Evolutionary conservation across 2,797 vertebrate species (phyloP).

Genomic region (Danio albolineatus): DNA sequence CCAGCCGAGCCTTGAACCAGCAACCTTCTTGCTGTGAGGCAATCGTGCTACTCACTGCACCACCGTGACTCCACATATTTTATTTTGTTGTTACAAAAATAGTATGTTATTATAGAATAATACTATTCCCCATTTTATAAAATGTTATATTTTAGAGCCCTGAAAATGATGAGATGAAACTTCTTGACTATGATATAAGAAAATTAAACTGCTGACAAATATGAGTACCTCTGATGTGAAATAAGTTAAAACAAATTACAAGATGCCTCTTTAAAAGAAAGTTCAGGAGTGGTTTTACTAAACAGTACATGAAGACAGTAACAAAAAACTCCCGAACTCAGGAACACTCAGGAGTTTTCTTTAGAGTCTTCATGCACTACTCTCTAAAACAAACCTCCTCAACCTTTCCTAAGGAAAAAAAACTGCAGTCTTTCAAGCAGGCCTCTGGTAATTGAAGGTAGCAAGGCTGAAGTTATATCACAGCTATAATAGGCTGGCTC

Average conservation of each 20-base stretch:
- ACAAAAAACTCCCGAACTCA: too few relatives aligned
- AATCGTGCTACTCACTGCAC: too few relatives aligned
- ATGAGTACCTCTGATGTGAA: neutral
- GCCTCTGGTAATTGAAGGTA: slow-evolving; percentile 63
- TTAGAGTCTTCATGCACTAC: neutral
- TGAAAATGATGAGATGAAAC: neutral
- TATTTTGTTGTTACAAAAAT: neutral
- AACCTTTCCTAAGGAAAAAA: slow-evolving; percentile 18
- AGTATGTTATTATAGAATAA: neutral
- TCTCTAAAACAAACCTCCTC: slow-evolving; percentile 26
- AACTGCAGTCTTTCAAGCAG: slow-evolving; percentile 55
- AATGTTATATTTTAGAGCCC: neutral
- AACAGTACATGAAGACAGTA: too few relatives aligned
- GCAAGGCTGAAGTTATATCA: slow-evolving; percentile 70
- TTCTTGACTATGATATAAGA: neutral
- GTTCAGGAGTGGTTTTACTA: too few relatives aligned
- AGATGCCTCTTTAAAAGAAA: too few relatives aligned
- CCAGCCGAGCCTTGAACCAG: too few relatives aligned
- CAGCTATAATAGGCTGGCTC: slow-evolving; percentile 72
- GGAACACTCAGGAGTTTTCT: neutral
- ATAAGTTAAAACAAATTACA: neutral
- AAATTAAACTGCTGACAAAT: neutral
- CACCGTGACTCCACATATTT: too few relatives aligned
- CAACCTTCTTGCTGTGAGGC: too few relatives aligned
- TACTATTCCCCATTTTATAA: neutral